A percentile compares a stretch with the other conserved stretches of the same genome.
These are phyloP conservation scores for Cheilosia pagana DNA, from an alignment of 2,888 invertebrate genomes.

Conservation along the genomic window DNA sequence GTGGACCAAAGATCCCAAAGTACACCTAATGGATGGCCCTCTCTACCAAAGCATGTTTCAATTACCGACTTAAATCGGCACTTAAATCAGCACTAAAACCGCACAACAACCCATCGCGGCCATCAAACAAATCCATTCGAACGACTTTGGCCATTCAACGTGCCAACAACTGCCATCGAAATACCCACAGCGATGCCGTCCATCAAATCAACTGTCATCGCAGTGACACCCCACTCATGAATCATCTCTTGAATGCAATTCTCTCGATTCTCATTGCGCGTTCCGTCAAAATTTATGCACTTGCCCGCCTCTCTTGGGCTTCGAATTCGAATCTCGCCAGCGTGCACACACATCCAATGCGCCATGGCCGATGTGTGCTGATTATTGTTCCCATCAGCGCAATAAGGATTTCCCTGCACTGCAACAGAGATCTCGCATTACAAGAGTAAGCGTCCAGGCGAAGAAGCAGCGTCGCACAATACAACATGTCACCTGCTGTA, in stretches of 20 bases:
- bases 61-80: too few species aligned
- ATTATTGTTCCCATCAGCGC: slow-evolving; percentile 31
- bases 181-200: slow-evolving; percentile 55
- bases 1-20: too few species aligned
- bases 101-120: slow-evolving; percentile 12
- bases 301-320: slow-evolving; percentile 57
- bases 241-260: slow-evolving; percentile 59
- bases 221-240: slow-evolving; percentile 59
- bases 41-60: too few species aligned
- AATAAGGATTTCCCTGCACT: slow-evolving; percentile 25
- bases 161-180: not conserved
- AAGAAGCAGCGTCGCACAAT: slow-evolving; percentile 23
- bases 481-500: slow-evolving; percentile 71
- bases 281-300: slow-evolving; percentile 69
- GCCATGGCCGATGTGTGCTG: slow-evolving; percentile 40
- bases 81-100: not conserved
- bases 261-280: slow-evolving; percentile 45
- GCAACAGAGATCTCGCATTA: slow-evolving; percentile 35
- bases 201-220: slow-evolving; percentile 71
- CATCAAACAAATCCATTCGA: slow-evolving; percentile 51
- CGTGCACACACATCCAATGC: slow-evolving; percentile 14
- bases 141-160: not conserved
- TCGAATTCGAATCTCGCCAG: slow-evolving; percentile 16
- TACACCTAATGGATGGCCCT: too few species aligned
- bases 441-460: slow-evolving; percentile 8